Evolutionary conservation across 1,140 invertebrate species (phyloP), one percentile per base, ranked within the genome.

Genomic region (Hyles euphorbiae): DNA sequence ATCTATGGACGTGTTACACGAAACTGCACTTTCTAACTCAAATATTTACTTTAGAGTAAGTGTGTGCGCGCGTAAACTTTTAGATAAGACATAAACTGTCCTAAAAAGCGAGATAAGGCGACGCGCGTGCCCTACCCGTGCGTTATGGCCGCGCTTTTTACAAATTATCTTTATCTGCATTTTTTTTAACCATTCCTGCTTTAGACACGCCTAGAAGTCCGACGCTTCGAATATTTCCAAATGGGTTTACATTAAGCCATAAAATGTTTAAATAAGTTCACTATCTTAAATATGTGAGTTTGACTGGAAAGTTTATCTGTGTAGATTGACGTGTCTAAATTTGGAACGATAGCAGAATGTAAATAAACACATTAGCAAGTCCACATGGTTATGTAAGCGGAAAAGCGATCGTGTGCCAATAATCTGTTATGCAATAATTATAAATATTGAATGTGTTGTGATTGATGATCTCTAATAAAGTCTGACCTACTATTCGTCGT

Each of bases 21-120:
- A 75, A 83, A 86, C 81, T 79, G 79, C 82, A 88, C 86, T 88
- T 88, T 88, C 82, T 87, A 87, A 80, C 66, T 81, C 76, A 88
- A 88, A 88, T 87, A 77, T 88, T 88, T 87, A 75, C 72, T 74
- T 72, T 74, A 56, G 68, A 73, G 76, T 77, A 80, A 84, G 76
- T 78, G 78, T 79, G 75, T 72, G 78, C 70, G 68, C 60, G 67
- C 72, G 76, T 81, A 83, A 78, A 73, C 80, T 82, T 54, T 82
- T 78, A 86, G 85, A 88, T 86, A 86, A 86, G 67, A 68, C 65
- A 67, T 66, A 65, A 74, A 78, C 82, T 80, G 81, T 81, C 85
- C 80, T 70, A 78, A 83, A 78, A 71, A 66, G 53, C 62, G 45
- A 78, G 83, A 88, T 83, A 85, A 77, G 65, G 50, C 60, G 55